Base-by-base conservation (phyloP, 2,888 invertebrate genomes). In the Agriopis leucophaearia region DNA sequence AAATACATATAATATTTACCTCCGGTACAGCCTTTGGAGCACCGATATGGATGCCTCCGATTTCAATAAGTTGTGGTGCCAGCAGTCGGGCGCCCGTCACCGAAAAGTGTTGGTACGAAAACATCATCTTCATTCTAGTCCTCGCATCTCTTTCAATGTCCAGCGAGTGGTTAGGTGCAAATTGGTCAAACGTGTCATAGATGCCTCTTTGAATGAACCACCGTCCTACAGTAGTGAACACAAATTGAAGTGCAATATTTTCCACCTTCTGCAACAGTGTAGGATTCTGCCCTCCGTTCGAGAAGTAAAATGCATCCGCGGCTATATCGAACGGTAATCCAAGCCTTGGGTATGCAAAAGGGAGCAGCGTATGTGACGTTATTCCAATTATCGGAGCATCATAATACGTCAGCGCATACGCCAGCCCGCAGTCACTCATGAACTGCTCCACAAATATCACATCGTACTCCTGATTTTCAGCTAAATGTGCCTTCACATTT, bases 51-150 rank as follows among this genome's bases (percentile, higher is more conserved):
- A 95, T 85, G 1, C 95, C 96, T 35, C 94, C 95, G 40, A 95
- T 94, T 84, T 95, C 96, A 42, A 96, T 85, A 0, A 96, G 83
- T 63, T 94, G 95, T 0, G 95, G 94, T 0, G 94, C 81, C 27
- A 89, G 72, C 0, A 95, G 92, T 2, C 94, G 87, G 0, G 94
- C 90, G 0, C 95, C 95, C 51, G 94, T 94, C 18, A 95, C 77
- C 0, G 95, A 94, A 69, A 92, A 95, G 78, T 96, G 96, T 51
- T 95, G 95, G 77, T 96, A 96, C 0, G 94, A 88, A 65, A 96
- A 88, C 66, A 95, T 78, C 73, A 95, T 88, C 50, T 94, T 94
- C 50, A 94, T 92, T 58, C 80, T 85, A 15, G 94, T 90, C 63
- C 83, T 92, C 0, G 80, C 87, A 51, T 94, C 80, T 44, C 89